Conservation (phyloP, 2,113 vertebrate species). For the Mesoclemmys tuberculata region DNA sequence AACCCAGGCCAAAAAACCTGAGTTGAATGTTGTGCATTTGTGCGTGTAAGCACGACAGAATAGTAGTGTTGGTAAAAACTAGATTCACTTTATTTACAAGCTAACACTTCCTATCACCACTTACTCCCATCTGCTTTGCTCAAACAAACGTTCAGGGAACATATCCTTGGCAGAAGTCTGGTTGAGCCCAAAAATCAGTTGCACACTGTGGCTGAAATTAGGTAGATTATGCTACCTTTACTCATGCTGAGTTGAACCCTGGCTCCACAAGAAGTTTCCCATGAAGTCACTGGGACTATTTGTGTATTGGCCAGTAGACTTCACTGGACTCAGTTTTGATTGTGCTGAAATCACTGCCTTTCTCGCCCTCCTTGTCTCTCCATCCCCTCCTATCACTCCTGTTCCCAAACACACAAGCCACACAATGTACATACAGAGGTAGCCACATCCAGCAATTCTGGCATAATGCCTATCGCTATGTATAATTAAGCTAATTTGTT, state of each 20-base stretch:
- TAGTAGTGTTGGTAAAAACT: not conserved
- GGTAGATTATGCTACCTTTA: not conserved
- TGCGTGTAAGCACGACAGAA: not conserved
- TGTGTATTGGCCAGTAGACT: not conserved
- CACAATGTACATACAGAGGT: not conserved
- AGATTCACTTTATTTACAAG: not conserved
- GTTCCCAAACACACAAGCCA: not conserved
- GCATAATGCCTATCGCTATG: too few relatives aligned
- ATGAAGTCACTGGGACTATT: not conserved
- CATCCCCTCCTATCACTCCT: not conserved
- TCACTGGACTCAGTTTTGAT: not conserved
- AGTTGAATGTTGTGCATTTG: not conserved
- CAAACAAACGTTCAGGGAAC: rapidly evolving
- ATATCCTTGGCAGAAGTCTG: not conserved
- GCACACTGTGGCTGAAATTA: too few relatives aligned
- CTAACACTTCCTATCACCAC: too few relatives aligned
- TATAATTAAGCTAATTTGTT: not conserved
- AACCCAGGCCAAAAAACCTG: not conserved
- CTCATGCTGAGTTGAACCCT: not conserved
- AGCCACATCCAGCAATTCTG: not conserved
- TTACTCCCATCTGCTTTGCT: not conserved
- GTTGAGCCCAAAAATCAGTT: not conserved
- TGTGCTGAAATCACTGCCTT: not conserved
- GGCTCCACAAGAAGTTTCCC: not conserved
- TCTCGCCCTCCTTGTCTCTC: not conserved